Base-by-base conservation (phyloP, 2,113 vertebrate genomes). In the Thomomys bottae region DNA sequence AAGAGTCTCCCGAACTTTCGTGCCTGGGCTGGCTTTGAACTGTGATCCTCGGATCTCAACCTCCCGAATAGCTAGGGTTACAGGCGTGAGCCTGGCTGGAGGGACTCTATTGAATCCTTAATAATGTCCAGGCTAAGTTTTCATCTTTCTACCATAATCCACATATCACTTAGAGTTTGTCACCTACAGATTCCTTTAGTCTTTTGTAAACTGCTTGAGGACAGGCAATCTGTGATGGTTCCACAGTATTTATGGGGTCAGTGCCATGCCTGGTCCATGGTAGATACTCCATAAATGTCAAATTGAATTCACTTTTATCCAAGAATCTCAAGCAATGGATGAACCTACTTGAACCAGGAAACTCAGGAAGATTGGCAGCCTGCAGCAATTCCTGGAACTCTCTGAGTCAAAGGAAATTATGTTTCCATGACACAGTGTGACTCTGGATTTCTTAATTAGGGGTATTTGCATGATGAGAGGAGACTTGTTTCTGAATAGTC, bases 361-460 rank as follows among this genome's bases (percentile, higher is more conserved):
- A 81, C 94, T 57, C 89, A 77, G 70, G 85, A 89, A 84, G 76
- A 64, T 81, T 87, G 68, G 87, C 81, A 89, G 92, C 94, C 94
- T 40, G 42, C 42, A 95, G 95, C 87, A 95, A 88, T 96, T 96
- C 93, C 93, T 95, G 94, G 82, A 96, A 95, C 68, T 88, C 66
- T 93, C 88, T 97, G 94, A 97, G 92, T 96, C 92, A 97, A 95
- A 88, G 92, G 94, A 96, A 96, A 97, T 95, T 89, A 89, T 94
- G 79, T 95, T 94, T 95, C 90, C 89, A 63, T 96, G 96, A 94
- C 96, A 96, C 94, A 96, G 80, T 95, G 92, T 92, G 80, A 94
- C 75, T 96, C 88, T 93, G 87, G 91, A 87, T 95, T 95, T 94
- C 92, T 96, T 96, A 97, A 96, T 96, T 94, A 94, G 87, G 91